Evolutionary conservation across 2,113 vertebrate genomes (phyloP).

Genomic region (Dinomys branickii): DNA sequence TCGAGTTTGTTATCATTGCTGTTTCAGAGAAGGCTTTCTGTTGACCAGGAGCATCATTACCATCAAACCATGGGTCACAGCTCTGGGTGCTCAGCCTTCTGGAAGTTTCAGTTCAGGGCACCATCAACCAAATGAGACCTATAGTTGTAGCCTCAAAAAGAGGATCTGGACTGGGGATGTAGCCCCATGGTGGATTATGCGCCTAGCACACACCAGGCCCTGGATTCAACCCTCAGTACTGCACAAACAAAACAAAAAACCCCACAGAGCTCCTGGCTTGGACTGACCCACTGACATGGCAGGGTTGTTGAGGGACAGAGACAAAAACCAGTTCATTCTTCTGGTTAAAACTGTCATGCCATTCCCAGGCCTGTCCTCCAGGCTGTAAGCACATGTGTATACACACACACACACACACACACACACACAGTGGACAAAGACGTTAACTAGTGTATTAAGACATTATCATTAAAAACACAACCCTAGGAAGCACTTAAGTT

Average conservation of each 20-base stretch:
- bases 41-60: constrained; percentile 41
- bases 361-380: too few species aligned
- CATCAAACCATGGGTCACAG: constrained; percentile 52
- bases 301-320: not conserved
- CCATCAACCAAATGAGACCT: not conserved
- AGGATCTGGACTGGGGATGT: not conserved
- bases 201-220: not conserved
- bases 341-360: not conserved
- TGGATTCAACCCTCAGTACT: not conserved
- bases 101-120: not conserved
- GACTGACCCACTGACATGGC: not conserved
- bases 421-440: not conserved
- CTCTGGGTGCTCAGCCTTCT: not conserved
- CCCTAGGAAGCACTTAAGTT: not conserved
- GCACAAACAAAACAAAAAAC: not conserved
- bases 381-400: not conserved
- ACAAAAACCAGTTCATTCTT: not conserved
- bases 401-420: not conserved
- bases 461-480: not conserved
- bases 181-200: not conserved
- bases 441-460: not conserved
- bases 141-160: not conserved
- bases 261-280: not conserved
- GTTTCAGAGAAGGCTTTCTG: constrained; percentile 78
- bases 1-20: constrained; percentile 74